Percentiles rank a stretch among this genome's conserved stretches.
Conservation (phyloP, 2,797 vertebrate genomes). For the Cuniculus paca region DNA sequence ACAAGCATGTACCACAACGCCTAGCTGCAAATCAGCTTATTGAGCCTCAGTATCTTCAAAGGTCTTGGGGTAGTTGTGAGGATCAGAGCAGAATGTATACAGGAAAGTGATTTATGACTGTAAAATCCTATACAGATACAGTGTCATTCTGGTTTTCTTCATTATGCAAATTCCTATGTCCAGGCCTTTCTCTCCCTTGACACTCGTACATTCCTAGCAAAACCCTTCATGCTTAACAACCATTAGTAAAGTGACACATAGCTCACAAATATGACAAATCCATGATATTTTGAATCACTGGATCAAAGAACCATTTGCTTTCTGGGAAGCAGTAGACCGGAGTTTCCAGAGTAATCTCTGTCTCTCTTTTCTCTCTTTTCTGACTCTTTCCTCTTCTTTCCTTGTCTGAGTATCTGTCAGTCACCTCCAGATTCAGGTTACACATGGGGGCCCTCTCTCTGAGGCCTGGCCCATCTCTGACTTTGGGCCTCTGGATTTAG, state of each 20-base stretch:
- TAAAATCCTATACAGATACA: background rate
- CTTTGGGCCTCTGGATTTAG: slow-evolving; percentile 54
- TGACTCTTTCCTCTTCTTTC: background rate
- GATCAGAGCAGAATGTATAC: background rate
- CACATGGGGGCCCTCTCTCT: background rate
- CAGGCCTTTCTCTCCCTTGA: slow-evolving; percentile 13
- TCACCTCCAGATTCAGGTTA: slow-evolving; percentile 56
- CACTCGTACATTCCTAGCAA: background rate
- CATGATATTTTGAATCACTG: background rate
- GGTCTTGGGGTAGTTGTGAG: background rate
- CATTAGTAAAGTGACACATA: background rate
- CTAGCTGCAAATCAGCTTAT: background rate
- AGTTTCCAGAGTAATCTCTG: background rate
- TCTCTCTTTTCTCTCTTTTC: background rate
- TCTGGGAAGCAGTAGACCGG: background rate
- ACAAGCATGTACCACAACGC: too few species aligned
- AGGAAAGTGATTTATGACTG: background rate
- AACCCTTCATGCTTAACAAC: background rate
- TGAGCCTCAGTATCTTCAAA: background rate
- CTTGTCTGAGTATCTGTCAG: slow-evolving; percentile 23
- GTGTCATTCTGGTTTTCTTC: background rate
- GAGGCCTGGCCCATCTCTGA: slow-evolving; percentile 59
- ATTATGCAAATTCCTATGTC: background rate
- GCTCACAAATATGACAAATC: background rate
- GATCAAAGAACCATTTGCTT: background rate